Base-by-base conservation (phyloP, 2,113 vertebrate genomes). In the Rhombomys opimus region DNA sequence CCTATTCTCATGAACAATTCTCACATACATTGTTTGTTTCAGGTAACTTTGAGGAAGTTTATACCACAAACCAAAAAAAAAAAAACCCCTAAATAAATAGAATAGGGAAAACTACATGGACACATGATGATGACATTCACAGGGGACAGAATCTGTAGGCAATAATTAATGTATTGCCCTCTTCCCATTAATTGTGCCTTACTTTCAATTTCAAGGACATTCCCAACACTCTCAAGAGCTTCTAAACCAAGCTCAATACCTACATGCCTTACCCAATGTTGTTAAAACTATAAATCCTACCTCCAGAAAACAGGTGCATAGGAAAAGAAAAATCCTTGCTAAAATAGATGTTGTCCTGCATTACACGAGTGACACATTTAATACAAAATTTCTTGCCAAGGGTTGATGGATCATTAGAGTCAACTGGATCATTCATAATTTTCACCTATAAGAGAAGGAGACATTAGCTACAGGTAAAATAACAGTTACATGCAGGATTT, bases 291-390 rank as follows among this genome's bases (percentile, higher is more conserved):
- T 61, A 59, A 59, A 4, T 11, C 96, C 3, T 77, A 99, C 99
- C 99, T 98, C 99, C 98, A 93, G 97, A 99, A 91, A 99, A 98
- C 0, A 98, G 95, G 35, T 93, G 17, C 94, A 98, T 97, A 27
- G 98, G 93, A 87, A 99, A 99, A 97, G 96, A 99, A 1, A 98
- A 99, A 13, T 98, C 99, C 88, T 98, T 96, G 96, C 99, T 99
- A 95, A 99, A 99, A 90, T 98, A 98, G 63, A 99, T 99, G 32
- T 98, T 97, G 41, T 97, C 85, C 78, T 98, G 96, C 67, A 97
- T 98, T 46, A 99, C 96, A 41, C 98, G 99, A 5, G 99, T 99
- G 94, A 99, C 94, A 25, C 32, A 99, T 94, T 99, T 99, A 91
- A 99, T 98, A 95, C 99, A 97, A 61, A 98, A 61, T 46, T 5